Evolutionary conservation across 2,797 vertebrate genomes (phyloP).

Genomic region (Anguilla marmorata): DNA sequence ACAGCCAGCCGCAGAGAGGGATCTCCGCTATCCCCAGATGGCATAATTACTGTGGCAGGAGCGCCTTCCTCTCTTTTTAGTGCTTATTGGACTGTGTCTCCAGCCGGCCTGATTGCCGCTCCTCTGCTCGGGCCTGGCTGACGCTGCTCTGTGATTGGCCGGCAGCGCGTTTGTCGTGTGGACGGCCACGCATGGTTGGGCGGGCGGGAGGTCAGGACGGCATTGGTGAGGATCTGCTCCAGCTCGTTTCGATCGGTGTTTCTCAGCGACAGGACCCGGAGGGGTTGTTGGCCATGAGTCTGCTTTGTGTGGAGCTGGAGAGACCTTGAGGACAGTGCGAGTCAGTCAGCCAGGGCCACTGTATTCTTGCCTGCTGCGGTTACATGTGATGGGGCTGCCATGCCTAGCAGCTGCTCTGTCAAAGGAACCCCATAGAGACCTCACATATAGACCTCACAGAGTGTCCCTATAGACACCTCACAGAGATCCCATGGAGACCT

Average conservation of each 20-base stretch:
- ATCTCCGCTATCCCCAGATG: constrained; percentile 56
- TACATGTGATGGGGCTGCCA: neutral
- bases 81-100: constrained; percentile 56
- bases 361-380: neutral
- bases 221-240: neutral
- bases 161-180: neutral
- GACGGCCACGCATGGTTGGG: neutral
- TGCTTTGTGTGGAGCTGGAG: neutral
- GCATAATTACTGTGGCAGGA: constrained; percentile 58
- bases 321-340: neutral
- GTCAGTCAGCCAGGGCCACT: neutral
- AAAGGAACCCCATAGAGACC: neutral
- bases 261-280: neutral
- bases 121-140: constrained; percentile 53
- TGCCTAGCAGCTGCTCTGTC: neutral
- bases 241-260: neutral
- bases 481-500: neutral
- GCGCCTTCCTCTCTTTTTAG: constrained; percentile 47
- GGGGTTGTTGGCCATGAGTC: neutral
- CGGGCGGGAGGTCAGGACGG: neutral
- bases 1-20: constrained; percentile 48
- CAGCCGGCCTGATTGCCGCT: constrained; percentile 52
- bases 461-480: neutral
- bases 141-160: constrained; percentile 56
- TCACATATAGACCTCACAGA: neutral